phyloP scores from a whole-genome alignment of 2,113 vertebrate genomes.

The Perognathus longimembris region DNA sequence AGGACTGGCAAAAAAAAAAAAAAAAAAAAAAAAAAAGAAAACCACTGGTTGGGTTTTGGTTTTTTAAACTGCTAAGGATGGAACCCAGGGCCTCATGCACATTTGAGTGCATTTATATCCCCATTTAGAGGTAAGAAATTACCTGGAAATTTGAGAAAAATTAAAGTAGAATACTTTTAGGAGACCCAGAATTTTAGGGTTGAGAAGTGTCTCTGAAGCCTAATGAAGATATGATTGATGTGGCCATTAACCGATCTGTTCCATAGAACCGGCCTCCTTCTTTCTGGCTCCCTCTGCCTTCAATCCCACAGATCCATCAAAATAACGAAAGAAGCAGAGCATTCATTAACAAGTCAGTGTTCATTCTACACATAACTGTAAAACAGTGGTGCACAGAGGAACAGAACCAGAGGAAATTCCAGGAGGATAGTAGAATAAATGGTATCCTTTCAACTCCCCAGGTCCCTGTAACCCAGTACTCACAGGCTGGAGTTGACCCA shows the following conservation, averaged over 20 bases:
- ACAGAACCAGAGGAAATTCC: slow-evolving; percentile 63
- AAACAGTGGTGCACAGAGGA: slow-evolving; percentile 55
- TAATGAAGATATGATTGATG: background rate
- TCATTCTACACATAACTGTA: slow-evolving; percentile 49
- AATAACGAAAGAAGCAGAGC: slow-evolving; percentile 69
- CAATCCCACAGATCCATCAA: slow-evolving; percentile 54
- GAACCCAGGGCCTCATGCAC: background rate
- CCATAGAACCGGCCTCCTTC: slow-evolving; percentile 40
- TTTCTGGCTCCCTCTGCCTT: slow-evolving; percentile 27
- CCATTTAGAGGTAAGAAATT: background rate
- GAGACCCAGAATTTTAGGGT: background rate
- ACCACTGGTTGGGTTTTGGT: too few species aligned
- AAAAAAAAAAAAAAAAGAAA: too few species aligned
- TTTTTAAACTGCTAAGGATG: background rate
- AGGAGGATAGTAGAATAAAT: slow-evolving; percentile 60
- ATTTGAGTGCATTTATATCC: background rate
- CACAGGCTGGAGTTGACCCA: slow-evolving; percentile 37
- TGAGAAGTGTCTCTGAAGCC: background rate
- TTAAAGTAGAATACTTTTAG: slow-evolving; percentile 15
- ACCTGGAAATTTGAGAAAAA: slow-evolving; percentile 29
- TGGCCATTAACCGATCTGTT: slow-evolving; percentile 17
- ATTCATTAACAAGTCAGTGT: slow-evolving; percentile 67
- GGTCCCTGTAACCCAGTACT: slow-evolving; percentile 37
- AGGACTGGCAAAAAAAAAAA: too few species aligned
- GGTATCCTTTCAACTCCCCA: slow-evolving; percentile 41